Evolutionary conservation across 1,140 invertebrate species (phyloP), one percentile per base, ranked within the genome.

Genomic region (Atta cephalotes): DNA sequence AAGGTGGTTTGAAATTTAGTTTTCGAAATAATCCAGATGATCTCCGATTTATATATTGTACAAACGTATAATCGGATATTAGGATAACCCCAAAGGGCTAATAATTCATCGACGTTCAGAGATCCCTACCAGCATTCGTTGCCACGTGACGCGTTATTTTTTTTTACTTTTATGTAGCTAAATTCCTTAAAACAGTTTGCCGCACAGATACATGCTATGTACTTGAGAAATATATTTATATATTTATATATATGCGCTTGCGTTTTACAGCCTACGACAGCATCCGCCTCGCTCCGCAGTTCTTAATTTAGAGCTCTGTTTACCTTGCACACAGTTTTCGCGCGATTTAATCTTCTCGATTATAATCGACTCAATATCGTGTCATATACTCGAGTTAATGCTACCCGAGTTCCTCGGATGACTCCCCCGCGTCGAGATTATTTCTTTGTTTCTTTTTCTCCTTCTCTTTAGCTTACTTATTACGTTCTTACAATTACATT

Each of bases 401-500:
- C 58, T 84, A 74, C 56, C 66, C 21, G 60, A 70, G 25, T 49
- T 45, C n/a, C 80, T 62, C 53, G 39, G 56, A 84, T 74, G 70
- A 74, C 62, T 5, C 35, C 7, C 39, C 51, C 70, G 68, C 70
- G 39, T 74, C 80, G 39, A 74, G 56, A 84, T 84, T 82, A 58
- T 79, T 86, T 66, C 21, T 76, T 89, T 84, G 62, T 60, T 87
- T 88, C 53, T 80, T 82, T 65, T 89, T 86, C 89, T 51, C 45
- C 88, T 68, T 72, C 66, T 60, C 53, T 66, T 68, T 88, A 90
- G n/a, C 85, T 90, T 94, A 94, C 45, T 93, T 94, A 74, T 94
- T 93, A 93, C 89, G 93, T 90, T 92, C 92, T 95, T 95, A 94
- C 93, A 93, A 95, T 94, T 94, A 94, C 90, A 84, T 82, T 93